These are phyloP conservation scores for Mimumesa dahlbomi DNA, from an alignment of 2,888 invertebrate species.

Conservation along the genomic window DNA sequence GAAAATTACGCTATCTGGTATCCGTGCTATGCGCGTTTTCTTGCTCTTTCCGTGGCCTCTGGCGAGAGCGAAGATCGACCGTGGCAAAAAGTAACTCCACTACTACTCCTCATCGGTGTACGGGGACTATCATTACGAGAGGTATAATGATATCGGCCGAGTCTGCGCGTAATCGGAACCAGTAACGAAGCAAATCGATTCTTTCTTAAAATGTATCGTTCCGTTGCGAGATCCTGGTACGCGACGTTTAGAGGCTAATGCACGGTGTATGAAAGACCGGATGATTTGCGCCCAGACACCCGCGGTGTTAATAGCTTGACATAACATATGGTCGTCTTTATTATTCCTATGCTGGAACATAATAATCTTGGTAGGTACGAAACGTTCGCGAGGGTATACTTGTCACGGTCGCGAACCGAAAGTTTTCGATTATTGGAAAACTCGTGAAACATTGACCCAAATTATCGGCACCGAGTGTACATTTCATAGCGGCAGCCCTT, in stretches of 20 bases:
- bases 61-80: conserved; percentile 41
- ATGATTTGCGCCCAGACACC: too few species aligned
- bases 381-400: too few species aligned
- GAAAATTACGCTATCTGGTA: too few species aligned
- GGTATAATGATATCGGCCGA: conserved; percentile 7
- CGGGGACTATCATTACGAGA: conserved; percentile 25
- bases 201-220: neutral
- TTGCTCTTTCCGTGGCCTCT: conserved; percentile 43
- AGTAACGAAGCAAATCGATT: neutral
- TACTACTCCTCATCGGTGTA: conserved; percentile 13
- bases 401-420: too few species aligned
- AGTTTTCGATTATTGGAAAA: conserved; percentile 6
- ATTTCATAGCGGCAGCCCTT: neutral
- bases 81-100: conserved; percentile 34
- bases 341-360: too few species aligned
- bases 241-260: neutral
- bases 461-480: neutral
- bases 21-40: too few species aligned
- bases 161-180: neutral
- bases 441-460: neutral
- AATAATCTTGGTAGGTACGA: too few species aligned
- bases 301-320: too few species aligned
- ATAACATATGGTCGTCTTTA: too few species aligned
- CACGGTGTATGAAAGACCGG: too few species aligned
- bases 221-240: neutral